These are phyloP conservation scores for Fabriciana adippe DNA, from an alignment of 2,888 invertebrate species.

Conservation along the genomic window DNA sequence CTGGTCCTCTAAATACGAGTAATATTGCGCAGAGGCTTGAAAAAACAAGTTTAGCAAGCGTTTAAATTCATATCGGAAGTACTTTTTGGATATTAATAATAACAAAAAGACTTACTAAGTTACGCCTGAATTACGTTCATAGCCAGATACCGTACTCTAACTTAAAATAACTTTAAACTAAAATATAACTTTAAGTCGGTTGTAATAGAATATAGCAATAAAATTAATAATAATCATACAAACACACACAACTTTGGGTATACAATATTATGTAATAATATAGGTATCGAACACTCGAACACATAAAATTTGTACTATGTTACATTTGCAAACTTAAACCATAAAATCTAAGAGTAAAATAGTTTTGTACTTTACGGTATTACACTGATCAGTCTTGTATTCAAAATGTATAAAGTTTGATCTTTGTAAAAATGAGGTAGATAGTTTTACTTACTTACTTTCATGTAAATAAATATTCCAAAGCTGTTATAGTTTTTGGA, in stretches of 20 bases:
- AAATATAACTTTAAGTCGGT: slow-evolving; percentile 55
- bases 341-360: slow-evolving; percentile 62
- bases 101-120: slow-evolving; percentile 14
- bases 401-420: slow-evolving; percentile 47
- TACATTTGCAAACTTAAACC: slow-evolving; percentile 67
- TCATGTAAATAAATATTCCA: slow-evolving; percentile 9
- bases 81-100: slow-evolving; percentile 11
- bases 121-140: slow-evolving; percentile 46
- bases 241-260: slow-evolving; percentile 81
- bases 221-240: slow-evolving; percentile 70
- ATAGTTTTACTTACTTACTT: slow-evolving; percentile 39
- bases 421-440: slow-evolving; percentile 61
- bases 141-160: slow-evolving; percentile 55
- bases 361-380: slow-evolving; percentile 72
- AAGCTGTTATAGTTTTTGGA: background rate
- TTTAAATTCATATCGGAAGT: slow-evolving; percentile 14
- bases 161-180: slow-evolving; percentile 55
- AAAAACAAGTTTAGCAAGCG: slow-evolving; percentile 39
- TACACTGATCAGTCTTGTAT: slow-evolving; percentile 78
- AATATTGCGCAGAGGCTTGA: slow-evolving; percentile 21
- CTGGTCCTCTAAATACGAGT: slow-evolving; percentile 15
- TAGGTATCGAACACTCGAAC: slow-evolving; percentile 76
- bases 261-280: slow-evolving; percentile 70
- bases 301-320: slow-evolving; percentile 79
- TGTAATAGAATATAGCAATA: slow-evolving; percentile 76